phyloP scores from a whole-genome alignment of 2,888 invertebrate species.

The Onchidella celtica region DNA sequence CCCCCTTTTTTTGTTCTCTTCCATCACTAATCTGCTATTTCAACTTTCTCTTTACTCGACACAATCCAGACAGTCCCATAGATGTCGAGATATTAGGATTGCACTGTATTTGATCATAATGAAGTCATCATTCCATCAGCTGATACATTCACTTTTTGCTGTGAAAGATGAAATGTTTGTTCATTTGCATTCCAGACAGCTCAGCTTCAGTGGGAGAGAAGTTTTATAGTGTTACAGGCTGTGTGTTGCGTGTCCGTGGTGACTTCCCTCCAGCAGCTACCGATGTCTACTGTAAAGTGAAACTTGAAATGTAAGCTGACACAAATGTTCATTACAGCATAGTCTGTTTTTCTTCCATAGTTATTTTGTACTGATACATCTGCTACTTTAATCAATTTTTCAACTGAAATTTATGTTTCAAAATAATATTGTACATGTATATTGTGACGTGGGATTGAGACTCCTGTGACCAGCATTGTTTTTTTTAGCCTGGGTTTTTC shows the following conservation, averaged over 20 bases:
- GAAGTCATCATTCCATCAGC: not conserved
- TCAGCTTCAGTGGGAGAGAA: constrained; percentile 74
- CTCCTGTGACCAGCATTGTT: too few species aligned
- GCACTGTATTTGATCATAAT: too few species aligned
- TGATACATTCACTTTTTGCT: not conserved
- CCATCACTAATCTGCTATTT: too few species aligned
- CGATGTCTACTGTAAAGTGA: constrained; percentile 80
- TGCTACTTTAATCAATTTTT: not conserved
- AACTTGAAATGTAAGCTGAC: constrained; percentile 75
- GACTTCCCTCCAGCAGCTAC: constrained; percentile 77
- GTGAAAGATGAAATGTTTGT: not conserved
- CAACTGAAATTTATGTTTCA: not conserved
- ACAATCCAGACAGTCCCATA: too few species aligned
- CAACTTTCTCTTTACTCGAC: too few species aligned
- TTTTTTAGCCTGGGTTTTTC: too few species aligned
- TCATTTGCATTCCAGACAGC: constrained; percentile 49
- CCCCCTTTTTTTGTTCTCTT: too few species aligned
- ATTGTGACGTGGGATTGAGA: too few species aligned
- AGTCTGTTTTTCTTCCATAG: not conserved
- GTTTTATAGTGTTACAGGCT: constrained; percentile 80
- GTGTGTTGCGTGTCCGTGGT: constrained; percentile 81
- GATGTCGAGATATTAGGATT: too few species aligned
- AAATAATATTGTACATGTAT: too few species aligned
- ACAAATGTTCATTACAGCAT: not conserved
- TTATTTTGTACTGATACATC: not conserved